Conservation (phyloP, 2,888 invertebrate genomes). For the Morpho helenor region DNA sequence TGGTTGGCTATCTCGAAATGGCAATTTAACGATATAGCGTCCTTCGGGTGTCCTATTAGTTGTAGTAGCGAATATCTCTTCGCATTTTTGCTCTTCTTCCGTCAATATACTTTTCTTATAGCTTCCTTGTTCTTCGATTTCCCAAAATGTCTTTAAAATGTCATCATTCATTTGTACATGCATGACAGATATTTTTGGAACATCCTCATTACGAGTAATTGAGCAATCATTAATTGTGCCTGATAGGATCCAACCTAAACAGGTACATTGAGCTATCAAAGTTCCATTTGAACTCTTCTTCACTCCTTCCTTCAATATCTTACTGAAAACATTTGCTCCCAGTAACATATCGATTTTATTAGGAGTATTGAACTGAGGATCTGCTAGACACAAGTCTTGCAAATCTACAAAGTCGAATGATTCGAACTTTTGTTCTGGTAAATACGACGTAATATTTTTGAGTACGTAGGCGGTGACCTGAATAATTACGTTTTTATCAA, state of each 20-base stretch:
- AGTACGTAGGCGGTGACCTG: conserved; percentile 14
- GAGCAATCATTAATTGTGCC: too few species aligned
- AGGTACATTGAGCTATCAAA: too few species aligned
- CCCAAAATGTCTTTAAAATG: conserved; percentile 1
- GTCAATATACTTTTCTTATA: neutral
- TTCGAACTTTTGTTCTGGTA: conserved; percentile 20
- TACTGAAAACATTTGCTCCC: conserved; percentile 28
- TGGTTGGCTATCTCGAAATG: conserved; percentile 22
- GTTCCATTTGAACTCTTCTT: too few species aligned
- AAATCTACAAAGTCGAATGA: conserved; percentile 20
- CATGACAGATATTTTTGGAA: too few species aligned
- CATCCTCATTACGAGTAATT: too few species aligned
- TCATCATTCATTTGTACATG: conserved; percentile 13
- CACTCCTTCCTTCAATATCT: conserved; percentile 20
- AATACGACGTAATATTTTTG: conserved; percentile 20
- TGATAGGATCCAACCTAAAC: too few species aligned
- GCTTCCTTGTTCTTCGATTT: too few species aligned
- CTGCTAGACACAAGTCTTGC: conserved; percentile 21
- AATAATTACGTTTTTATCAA: neutral
- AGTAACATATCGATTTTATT: conserved; percentile 25
- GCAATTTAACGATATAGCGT: conserved; percentile 26
- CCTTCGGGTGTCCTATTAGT: conserved; percentile 21
- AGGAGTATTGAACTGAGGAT: conserved; percentile 17
- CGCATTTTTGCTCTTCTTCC: neutral
- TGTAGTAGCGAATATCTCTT: conserved; percentile 1